Base-by-base conservation (phyloP, 2,113 vertebrate species). In the Procavia capensis region DNA sequence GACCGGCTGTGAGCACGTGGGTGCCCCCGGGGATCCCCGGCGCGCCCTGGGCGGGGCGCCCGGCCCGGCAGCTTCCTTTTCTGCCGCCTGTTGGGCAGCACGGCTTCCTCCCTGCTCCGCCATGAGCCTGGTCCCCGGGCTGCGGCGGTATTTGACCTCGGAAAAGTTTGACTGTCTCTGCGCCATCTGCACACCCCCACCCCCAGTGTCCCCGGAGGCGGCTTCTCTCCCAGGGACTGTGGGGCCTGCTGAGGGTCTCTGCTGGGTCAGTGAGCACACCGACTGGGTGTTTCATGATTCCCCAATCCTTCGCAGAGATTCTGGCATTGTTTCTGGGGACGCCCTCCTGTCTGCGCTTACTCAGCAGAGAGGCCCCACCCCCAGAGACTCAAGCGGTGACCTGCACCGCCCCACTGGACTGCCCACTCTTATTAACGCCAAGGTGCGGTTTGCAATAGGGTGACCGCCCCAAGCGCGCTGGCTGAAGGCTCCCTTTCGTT, bases 161-260 rank as follows among this genome's bases (percentile, higher is more conserved):
- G 66, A 90, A 97, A 97, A 97, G 92, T 97, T 97, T 95, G 64
- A 25, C 9, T 25, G 63, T 27, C 93, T 80, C 83, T 14, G 31
- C 72, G 95, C 80, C 87, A 29, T 81, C 68, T 91, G n/a, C 75
- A 41, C 89, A 45, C 43, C 72, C 74, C 16, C 22, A 80, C 66
- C 63, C 70, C 61, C 45, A 2, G 93, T 31, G 27, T 13, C 70
- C 41, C 20, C 5, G 25, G 50, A 61, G 86, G 88, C 36, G 89
- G 91, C 83, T 4, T 92, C 84, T 39, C 74, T 41, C 66, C 90
- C 68, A 29, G 95, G 84, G 79, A n/a, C 68, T 83, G 80, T 41
- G 25, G 88, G 68, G 75, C 86, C 92, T 93, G 54, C 61, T 6
- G 34, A 45, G 80, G 1, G 57, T 83, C 95, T 47, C 29, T 0